Evolutionary conservation across 2,113 vertebrate genomes (phyloP), one percentile per base, ranked within the genome.

Genomic region (Chamaetylas fuelleborni): DNA sequence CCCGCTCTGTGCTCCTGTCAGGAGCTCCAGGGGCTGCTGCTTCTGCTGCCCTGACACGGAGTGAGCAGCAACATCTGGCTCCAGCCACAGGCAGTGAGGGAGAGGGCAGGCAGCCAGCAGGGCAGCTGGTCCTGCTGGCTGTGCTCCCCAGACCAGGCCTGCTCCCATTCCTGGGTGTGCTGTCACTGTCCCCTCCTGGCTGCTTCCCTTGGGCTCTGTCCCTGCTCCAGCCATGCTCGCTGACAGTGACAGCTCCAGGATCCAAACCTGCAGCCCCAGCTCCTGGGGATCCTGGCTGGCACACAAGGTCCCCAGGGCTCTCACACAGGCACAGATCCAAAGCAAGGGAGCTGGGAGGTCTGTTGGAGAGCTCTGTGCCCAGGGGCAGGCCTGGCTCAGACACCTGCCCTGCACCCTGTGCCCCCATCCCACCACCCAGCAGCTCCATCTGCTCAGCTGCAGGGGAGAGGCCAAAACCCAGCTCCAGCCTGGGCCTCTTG

Each of bases 401-500:
- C 2, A 1, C 9, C 36, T 48, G 72, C 25, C 74, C 94, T 26
- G 50, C n/a, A 1, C 53, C 29, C 80, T 16, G 64, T 9, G 4
- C 38, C 16, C 34, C 51, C 33, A 14, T 5, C 36, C 62, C 64
- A 29, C 28, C 34, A 12, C 2, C 22, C 79, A 7, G 4, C 0
- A 3, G 47, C 31, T 24, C 56, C 1, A 0, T 13, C 56, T 53
- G 80, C 53, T 58, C 14, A 9, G 5, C 5, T 0, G 0, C 8
- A 16, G 11, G 67, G 14, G 33, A 84, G 42, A 66, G 56, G 38
- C 23, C 60, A n/a, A 15, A 12, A 2, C 11, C 3, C 92, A 45
- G 64, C 90, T 86, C 94, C 74, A 94, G 79, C 80, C 92, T 80
- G 56, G 79, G 85, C 90, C 74, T 93, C 96, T 96, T 97, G 11